Conservation (phyloP, 2,797 vertebrate genomes). For the Numenius phaeopus region DNA sequence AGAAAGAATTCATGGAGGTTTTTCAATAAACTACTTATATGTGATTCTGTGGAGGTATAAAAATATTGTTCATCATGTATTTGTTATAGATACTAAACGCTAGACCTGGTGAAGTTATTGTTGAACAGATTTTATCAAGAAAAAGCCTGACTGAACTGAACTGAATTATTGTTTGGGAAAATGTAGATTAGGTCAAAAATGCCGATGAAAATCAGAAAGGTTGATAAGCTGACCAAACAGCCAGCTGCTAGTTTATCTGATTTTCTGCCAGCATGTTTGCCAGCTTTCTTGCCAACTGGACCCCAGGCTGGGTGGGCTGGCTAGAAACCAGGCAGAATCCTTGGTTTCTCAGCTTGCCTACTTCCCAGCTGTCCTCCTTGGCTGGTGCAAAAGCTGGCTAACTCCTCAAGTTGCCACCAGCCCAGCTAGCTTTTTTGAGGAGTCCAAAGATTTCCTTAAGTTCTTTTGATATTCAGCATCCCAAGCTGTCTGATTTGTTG, state of each 20-base stretch:
- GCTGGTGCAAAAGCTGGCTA: not conserved
- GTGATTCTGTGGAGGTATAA: not conserved
- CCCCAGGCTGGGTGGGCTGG: not conserved
- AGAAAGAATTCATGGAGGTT: not conserved
- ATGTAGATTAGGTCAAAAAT: not conserved
- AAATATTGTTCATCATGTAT: not conserved
- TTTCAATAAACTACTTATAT: not conserved
- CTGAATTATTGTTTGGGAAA: not conserved
- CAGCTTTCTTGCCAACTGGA: conserved; percentile 18
- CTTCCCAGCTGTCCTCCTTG: conserved; percentile 21
- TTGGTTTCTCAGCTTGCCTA: conserved; percentile 8
- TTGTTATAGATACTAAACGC: not conserved
- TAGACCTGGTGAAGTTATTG: not conserved
- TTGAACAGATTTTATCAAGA: not conserved
- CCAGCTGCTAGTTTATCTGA: conserved; percentile 17
- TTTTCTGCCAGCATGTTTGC: conserved; percentile 33
- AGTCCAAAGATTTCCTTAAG: not conserved
- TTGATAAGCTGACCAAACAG: not conserved
- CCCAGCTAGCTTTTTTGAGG: not conserved
- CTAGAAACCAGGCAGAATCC: not conserved
- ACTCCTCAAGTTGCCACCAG: not conserved
- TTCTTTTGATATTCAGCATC: not conserved
- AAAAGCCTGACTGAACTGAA: not conserved
- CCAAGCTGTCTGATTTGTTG: not conserved
- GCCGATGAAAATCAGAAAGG: not conserved